Conservation (phyloP, 2,113 vertebrate genomes). For the Parus major region DNA sequence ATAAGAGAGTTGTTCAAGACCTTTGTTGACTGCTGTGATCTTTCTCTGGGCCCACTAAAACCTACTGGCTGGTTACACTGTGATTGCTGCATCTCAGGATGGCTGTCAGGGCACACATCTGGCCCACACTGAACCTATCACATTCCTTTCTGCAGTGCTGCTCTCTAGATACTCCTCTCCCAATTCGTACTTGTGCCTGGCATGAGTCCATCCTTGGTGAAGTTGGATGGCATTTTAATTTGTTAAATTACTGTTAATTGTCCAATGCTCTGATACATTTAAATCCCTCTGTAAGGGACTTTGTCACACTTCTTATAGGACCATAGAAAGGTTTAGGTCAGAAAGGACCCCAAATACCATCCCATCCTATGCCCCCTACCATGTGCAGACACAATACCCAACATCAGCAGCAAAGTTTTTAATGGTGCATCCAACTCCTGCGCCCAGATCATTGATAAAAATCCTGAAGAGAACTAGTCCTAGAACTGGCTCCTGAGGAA, state of each 20-base stretch:
- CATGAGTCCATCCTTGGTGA: too few species aligned
- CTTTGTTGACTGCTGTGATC: not conserved
- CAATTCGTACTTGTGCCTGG: rapidly evolving
- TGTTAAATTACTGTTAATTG: not conserved
- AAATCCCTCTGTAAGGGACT: not conserved
- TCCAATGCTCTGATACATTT: not conserved
- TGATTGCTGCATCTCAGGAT: not conserved
- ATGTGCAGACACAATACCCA: not conserved
- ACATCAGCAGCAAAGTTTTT: not conserved
- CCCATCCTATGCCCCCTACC: rapidly evolving
- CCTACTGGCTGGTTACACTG: rapidly evolving
- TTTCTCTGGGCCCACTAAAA: not conserved
- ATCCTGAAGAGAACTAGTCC: not conserved
- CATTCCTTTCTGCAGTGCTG: not conserved
- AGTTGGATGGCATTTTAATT: not conserved
- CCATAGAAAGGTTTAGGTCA: not conserved
- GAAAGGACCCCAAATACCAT: not conserved
- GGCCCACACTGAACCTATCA: not conserved
- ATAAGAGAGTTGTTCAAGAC: not conserved
- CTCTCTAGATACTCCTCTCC: not conserved
- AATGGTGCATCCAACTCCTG: rapidly evolving
- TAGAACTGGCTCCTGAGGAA: not conserved
- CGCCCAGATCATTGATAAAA: not conserved
- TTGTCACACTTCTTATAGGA: rapidly evolving
- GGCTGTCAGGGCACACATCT: not conserved